Percentiles rank a stretch among this genome's conserved stretches.
phyloP scores from a whole-genome alignment of 2,797 vertebrate genomes.

The Lates japonicus region DNA sequence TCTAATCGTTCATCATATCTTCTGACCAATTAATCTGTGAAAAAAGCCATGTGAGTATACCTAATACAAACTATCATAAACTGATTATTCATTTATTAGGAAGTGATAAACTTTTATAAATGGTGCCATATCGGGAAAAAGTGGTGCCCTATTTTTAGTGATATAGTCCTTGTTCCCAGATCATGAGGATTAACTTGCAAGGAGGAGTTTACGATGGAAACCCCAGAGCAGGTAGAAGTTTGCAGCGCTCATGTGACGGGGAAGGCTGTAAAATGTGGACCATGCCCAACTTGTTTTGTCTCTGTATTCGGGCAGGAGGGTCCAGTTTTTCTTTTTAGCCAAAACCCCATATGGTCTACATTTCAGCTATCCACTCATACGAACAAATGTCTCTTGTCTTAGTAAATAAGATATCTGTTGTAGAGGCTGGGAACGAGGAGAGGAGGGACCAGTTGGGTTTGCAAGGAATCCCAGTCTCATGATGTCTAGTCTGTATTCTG shows the following conservation, averaged over 20 bases:
- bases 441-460: slow-evolving; percentile 26
- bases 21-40: too few species aligned
- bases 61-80: too few species aligned
- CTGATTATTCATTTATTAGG: too few species aligned
- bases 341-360: neutral
- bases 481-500: slow-evolving; percentile 19
- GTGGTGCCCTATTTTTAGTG: too few species aligned
- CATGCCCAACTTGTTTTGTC: neutral
- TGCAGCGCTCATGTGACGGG: neutral
- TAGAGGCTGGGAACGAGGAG: slow-evolving; percentile 3
- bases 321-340: neutral
- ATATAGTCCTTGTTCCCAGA: too few species aligned
- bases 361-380: neutral
- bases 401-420: slow-evolving; percentile 23
- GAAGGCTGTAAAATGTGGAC: too few species aligned
- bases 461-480: slow-evolving; percentile 43
- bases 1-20: too few species aligned
- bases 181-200: too few species aligned
- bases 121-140: too few species aligned
- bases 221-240: neutral
- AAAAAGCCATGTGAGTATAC: too few species aligned
- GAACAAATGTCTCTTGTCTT: slow-evolving; percentile 33
- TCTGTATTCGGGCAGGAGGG: neutral
- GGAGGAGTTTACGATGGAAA: too few species aligned
- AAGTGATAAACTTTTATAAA: too few species aligned